Conservation (phyloP, 2,797 vertebrate species). For the Okamejei kenojei region DNA sequence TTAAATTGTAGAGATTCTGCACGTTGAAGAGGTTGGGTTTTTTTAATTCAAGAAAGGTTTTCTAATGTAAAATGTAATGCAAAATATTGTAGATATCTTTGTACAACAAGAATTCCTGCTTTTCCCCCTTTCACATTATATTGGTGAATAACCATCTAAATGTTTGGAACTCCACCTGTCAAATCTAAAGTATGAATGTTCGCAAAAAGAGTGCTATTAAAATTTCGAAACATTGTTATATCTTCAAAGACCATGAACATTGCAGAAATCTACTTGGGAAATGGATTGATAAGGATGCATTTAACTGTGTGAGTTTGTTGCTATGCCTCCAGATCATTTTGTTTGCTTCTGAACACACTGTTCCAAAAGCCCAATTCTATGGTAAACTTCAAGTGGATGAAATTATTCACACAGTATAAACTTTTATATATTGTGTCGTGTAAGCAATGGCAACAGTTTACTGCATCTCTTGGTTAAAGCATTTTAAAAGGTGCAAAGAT, state of each 20-base stretch:
- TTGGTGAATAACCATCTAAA: background rate
- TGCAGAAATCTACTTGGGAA: background rate
- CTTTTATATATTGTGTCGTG: background rate
- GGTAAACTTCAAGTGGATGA: background rate
- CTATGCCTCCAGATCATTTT: no score
- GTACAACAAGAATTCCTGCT: background rate
- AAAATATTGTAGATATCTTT: background rate
- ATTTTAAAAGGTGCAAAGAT: background rate
- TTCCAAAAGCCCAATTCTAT: background rate
- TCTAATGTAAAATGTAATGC: background rate
- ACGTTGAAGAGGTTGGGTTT: background rate
- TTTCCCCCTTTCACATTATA: background rate
- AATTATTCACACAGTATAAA: background rate
- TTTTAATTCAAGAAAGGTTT: background rate
- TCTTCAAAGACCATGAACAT: background rate
- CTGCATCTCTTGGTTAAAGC: background rate
- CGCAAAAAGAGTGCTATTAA: background rate
- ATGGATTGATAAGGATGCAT: background rate
- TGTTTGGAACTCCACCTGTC: background rate
- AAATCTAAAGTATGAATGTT: background rate
- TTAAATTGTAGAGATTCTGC: background rate
- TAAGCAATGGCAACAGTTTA: background rate
- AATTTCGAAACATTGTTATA: background rate
- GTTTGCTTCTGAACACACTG: background rate
- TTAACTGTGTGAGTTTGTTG: background rate